These are phyloP conservation scores for Gandaritis pyraliata DNA, from an alignment of 2,888 invertebrate species.

Conservation along the genomic window DNA sequence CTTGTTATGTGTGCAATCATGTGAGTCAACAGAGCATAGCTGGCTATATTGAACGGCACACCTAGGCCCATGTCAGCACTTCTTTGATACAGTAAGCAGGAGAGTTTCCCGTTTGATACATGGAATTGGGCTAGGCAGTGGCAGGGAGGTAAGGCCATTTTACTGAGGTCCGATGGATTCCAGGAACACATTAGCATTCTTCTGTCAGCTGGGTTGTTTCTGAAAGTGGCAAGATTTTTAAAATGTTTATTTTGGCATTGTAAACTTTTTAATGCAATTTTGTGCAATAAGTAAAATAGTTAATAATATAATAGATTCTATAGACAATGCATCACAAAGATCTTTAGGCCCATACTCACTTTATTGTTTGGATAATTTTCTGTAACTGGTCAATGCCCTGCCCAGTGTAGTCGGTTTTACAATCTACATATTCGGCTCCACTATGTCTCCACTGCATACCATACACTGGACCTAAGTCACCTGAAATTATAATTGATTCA, in stretches of 20 bases:
- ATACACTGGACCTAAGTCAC: conserved; percentile 98
- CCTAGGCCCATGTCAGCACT: conserved; percentile 99
- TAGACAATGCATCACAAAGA: no score
- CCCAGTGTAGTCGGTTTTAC: conserved; percentile 91
- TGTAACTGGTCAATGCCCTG: conserved; percentile 96
- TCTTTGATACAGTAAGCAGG: conserved; percentile 97
- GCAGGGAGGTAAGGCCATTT: conserved; percentile 98
- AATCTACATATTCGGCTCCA: conserved; percentile 94
- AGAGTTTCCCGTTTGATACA: conserved; percentile 92
- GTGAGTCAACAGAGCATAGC: conserved; percentile 95
- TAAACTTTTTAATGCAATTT: no score
- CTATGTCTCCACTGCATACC: conserved; percentile 99
- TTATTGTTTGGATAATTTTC: conserved; percentile 91
- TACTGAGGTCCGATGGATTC: conserved; percentile 94
- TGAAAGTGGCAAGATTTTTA: conserved; percentile 42
- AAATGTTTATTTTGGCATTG: no score
- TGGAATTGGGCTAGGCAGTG: conserved; percentile 98
- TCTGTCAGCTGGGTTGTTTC: conserved; percentile 92
- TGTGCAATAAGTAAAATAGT: no score
- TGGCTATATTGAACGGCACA: conserved; percentile 99
- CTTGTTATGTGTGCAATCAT: conserved; percentile 98
- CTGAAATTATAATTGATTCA: conserved; percentile 58
- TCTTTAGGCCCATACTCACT: no score
- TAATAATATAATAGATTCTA: no score
- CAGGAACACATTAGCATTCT: conserved; percentile 97